These are phyloP conservation scores for Odontothrips loti DNA, from an alignment of 2,888 invertebrate species.

Conservation along the genomic window DNA sequence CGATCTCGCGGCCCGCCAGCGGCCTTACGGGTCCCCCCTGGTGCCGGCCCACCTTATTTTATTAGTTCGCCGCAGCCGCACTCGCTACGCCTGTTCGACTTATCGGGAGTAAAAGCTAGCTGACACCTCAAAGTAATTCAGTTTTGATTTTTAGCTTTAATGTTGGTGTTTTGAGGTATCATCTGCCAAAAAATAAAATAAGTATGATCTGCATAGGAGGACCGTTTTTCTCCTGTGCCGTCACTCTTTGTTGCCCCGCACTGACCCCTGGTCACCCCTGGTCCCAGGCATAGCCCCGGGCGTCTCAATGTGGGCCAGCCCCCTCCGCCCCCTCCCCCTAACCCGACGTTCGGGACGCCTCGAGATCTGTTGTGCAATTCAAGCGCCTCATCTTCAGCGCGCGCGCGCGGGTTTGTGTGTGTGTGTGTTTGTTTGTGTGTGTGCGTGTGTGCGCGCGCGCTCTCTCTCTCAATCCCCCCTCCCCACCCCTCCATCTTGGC, in stretches of 20 bases:
- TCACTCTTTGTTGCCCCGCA: neutral
- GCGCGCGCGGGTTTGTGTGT: too few species aligned
- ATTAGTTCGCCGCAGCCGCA: too few species aligned
- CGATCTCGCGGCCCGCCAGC: too few species aligned
- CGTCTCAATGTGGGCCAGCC: conserved; percentile 20
- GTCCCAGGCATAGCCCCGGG: neutral
- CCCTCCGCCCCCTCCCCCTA: neutral
- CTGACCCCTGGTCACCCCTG: neutral
- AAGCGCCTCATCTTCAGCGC: neutral
- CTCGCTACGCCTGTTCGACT: too few species aligned
- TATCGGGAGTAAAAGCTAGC: too few species aligned
- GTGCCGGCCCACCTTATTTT: too few species aligned
- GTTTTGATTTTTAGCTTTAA: too few species aligned
- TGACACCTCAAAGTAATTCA: too few species aligned
- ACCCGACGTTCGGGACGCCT: neutral
- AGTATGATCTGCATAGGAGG: neutral
- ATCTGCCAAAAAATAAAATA: too few species aligned
- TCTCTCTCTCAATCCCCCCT: neutral
- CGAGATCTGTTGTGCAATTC: neutral
- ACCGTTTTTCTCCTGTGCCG: neutral
- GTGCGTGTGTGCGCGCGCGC: neutral
- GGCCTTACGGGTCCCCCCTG: too few species aligned
- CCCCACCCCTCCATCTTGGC: neutral
- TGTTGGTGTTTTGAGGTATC: too few species aligned
- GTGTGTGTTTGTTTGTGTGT: too few species aligned